phyloP scores from a whole-genome alignment of 2,797 vertebrate genomes.

The Thripadectes ignobilis region DNA sequence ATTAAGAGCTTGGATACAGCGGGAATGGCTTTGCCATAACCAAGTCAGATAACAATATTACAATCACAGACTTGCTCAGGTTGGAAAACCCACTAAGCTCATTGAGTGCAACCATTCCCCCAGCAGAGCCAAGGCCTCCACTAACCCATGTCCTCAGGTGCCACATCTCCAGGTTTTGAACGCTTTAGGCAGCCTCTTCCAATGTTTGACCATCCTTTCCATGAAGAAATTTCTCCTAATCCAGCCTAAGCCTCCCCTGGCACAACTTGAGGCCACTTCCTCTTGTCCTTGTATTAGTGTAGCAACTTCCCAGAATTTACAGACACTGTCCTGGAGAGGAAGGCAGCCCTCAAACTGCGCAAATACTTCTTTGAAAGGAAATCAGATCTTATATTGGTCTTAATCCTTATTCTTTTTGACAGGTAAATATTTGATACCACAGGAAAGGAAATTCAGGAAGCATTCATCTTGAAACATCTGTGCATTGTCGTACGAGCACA shows the following conservation, averaged over 20 bases:
- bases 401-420: neutral
- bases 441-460: neutral
- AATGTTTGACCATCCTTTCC: neutral
- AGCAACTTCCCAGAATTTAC: neutral
- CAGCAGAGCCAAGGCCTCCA: neutral
- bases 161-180: neutral
- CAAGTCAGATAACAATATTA: neutral
- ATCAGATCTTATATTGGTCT: neutral
- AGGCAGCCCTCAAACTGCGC: neutral
- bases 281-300: neutral
- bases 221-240: neutral
- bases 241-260: neutral
- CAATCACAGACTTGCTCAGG: no score
- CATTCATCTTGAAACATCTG: neutral
- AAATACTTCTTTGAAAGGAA: neutral
- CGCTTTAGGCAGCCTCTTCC: neutral
- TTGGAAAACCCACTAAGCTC: neutral
- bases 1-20: neutral
- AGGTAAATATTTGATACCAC: neutral
- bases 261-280: neutral
- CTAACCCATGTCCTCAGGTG: neutral
- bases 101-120: neutral
- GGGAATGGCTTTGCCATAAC: neutral
- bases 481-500: rapidly evolving
- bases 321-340: neutral